phyloP scores from a whole-genome alignment of 2,113 vertebrate species.

The Chloroceryle aenea region DNA sequence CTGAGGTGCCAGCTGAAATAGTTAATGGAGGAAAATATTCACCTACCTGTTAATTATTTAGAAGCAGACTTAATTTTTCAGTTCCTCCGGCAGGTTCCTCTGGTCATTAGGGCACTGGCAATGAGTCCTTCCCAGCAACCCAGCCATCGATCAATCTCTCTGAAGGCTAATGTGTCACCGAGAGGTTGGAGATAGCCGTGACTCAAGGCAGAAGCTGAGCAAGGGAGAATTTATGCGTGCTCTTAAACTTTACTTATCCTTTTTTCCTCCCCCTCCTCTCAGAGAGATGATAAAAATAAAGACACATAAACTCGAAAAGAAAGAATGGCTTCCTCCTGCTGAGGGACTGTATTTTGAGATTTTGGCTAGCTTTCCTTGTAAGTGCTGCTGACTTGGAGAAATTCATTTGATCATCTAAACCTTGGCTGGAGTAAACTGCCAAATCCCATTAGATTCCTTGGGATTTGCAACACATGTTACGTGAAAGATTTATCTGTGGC shows the following conservation, averaged over 20 bases:
- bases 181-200: background rate
- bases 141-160: background rate
- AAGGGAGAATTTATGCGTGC: background rate
- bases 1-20: background rate
- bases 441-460: slow-evolving; percentile 41
- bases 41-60: slow-evolving; percentile 41
- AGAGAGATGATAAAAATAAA: slow-evolving; percentile 33
- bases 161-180: background rate
- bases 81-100: background rate
- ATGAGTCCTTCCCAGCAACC: background rate
- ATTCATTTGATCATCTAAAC: slow-evolving; percentile 59
- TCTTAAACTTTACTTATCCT: background rate
- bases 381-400: slow-evolving; percentile 25
- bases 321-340: background rate
- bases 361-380: background rate
- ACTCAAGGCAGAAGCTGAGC: slow-evolving; percentile 10
- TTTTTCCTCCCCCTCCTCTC: background rate
- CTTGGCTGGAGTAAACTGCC: slow-evolving; percentile 43
- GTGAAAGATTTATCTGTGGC: background rate
- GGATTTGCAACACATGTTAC: slow-evolving; percentile 42
- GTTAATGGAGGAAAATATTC: background rate
- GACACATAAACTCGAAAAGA: background rate
- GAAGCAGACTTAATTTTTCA: slow-evolving; percentile 19
- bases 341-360: background rate
- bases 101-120: slow-evolving; percentile 14